Percentiles rank a stretch among this genome's conserved stretches.
These are phyloP conservation scores for Sciurus niger DNA, from an alignment of 2,113 vertebrate species.

Conservation along the genomic window DNA sequence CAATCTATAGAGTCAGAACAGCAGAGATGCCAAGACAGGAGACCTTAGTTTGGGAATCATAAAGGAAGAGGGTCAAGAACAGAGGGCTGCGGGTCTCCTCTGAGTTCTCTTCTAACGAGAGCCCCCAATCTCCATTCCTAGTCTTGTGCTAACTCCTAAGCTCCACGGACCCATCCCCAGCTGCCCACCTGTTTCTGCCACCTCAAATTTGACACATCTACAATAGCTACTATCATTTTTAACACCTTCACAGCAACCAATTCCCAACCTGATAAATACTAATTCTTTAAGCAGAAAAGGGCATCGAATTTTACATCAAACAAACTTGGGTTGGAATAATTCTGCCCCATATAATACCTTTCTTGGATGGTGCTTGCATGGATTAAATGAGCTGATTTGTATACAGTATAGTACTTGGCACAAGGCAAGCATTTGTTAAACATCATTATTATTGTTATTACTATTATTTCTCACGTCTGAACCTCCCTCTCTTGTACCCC, in stretches of 20 bases:
- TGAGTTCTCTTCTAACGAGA: neutral
- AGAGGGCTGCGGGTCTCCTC: neutral
- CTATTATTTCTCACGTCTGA: neutral
- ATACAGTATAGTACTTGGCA: neutral
- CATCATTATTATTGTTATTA: neutral
- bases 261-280: neutral
- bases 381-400: neutral
- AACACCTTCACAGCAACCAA: neutral
- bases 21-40: slow-evolving; percentile 12
- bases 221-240: neutral
- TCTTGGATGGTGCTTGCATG: neutral
- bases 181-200: neutral
- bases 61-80: neutral
- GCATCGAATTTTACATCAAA: neutral
- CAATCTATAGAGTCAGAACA: neutral
- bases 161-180: too few species aligned
- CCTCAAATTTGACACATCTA: neutral
- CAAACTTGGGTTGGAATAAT: neutral
- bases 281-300: neutral
- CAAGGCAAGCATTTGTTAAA: neutral
- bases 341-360: neutral
- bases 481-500: neutral
- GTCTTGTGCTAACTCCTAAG: neutral
- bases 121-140: neutral
- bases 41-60: neutral